These are phyloP conservation scores for Drosophila sproati DNA, from an alignment of 1,140 invertebrate species.

Conservation along the genomic window DNA sequence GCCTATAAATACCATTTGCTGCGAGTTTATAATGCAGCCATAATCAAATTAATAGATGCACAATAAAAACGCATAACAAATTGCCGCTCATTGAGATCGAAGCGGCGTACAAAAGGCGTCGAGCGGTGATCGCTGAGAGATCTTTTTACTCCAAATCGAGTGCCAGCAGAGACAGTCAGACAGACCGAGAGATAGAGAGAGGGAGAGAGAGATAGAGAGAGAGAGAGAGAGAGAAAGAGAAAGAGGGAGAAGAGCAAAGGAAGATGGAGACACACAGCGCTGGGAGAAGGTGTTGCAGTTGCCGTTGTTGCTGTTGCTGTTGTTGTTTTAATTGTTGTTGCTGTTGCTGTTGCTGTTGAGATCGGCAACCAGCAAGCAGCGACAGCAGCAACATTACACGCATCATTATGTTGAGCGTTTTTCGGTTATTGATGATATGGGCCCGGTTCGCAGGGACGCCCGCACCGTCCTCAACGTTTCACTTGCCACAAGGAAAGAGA, in stretches of 20 bases:
- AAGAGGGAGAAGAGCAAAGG: background rate
- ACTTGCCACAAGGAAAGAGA: slow-evolving; percentile 10
- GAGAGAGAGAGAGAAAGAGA: slow-evolving; percentile 4
- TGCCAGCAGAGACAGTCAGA: background rate
- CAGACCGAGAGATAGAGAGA: background rate
- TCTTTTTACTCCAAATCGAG: background rate
- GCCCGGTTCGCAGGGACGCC: slow-evolving; percentile 41
- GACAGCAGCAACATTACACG: slow-evolving; percentile 72
- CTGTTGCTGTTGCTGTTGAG: slow-evolving; percentile 22
- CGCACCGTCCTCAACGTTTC: slow-evolving; percentile 38
- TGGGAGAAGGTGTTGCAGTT: slow-evolving; percentile 35
- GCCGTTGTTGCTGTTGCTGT: slow-evolving; percentile 8
- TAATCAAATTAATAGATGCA: slow-evolving; percentile 81
- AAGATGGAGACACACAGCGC: background rate
- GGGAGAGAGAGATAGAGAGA: slow-evolving; percentile 7
- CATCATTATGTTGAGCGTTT: slow-evolving; percentile 68
- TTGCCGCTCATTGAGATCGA: slow-evolving; percentile 62
- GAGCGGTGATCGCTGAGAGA: slow-evolving; percentile 7
- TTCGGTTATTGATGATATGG: slow-evolving; percentile 72
- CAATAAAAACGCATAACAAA: slow-evolving; percentile 83
- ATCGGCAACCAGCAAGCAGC: slow-evolving; percentile 21
- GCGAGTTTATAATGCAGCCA: slow-evolving; percentile 70
- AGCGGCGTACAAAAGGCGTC: slow-evolving; percentile 36
- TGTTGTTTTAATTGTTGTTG: background rate
- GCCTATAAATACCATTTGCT: slow-evolving; percentile 51